Evolutionary conservation across 2,888 invertebrate genomes (phyloP), one percentile per base, ranked within the genome.

Genomic region (Hoplodrina ambigua): DNA sequence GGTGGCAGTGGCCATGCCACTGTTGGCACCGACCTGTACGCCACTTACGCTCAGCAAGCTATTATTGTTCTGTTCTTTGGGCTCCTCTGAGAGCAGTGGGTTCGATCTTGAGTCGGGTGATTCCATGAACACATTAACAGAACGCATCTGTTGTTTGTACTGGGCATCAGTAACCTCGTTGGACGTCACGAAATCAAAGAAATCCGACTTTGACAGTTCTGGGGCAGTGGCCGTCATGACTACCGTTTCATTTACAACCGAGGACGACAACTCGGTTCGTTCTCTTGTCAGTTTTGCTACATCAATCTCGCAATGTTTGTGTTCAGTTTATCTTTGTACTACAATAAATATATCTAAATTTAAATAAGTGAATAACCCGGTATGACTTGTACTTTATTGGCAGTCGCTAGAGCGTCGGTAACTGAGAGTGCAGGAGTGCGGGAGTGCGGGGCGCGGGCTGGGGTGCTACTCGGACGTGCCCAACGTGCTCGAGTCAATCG

Each of bases 101-200:
- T 95, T 96, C 53, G 95, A 96, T 76, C 95, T 91, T 25, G 96
- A 95, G 84, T 95, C 96, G 49, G 96, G 96, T 79, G 96, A 96
- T 92, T 96, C 97, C 91, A 97, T 94, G 93, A 96, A 97, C 85
- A 97, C 97, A 92, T 97, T 97, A 77, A 97, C 97, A 78, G 96
- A 96, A 80, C 97, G 96, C 97, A 97, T 97, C 90, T 97, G 97
- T 91, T 97, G 96, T 88, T 97, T 96, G 91, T 97, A 97, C 88
- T 97, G 97, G 59, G 97, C 96, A 92, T 97, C 97, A 88, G 97
- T 97, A 88, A 97, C 96, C 87, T 97, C 98, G 72, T 98, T 98
- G 58, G 98, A 97, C 65, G 98, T 98, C 78, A 98, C 98, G 94
- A 98, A 98, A 95, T 98, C 98, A 95, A 98, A 98, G 96, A 98